phyloP scores from a whole-genome alignment of 1,140 invertebrate species.

The Archegozetes longisetosus region DNA sequence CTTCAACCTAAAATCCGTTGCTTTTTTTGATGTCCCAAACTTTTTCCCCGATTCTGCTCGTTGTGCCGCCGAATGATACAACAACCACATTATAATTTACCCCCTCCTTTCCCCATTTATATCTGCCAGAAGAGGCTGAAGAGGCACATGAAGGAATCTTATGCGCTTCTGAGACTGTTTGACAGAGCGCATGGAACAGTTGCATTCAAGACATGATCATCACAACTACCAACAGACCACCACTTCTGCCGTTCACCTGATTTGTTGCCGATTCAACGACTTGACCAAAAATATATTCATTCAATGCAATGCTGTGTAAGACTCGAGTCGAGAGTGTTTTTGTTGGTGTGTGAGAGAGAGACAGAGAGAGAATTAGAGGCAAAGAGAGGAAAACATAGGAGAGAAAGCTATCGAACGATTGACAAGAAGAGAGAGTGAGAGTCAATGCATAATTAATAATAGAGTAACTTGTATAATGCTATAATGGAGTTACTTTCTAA shows the following conservation, averaged over 20 bases:
- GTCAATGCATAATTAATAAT: not conserved
- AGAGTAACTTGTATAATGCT: not conserved
- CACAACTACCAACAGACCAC: not conserved
- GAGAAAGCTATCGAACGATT: no score
- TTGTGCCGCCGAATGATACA: not conserved
- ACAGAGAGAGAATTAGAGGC: not conserved
- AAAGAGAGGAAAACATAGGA: no score
- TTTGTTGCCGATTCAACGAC: not conserved
- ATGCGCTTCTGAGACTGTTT: not conserved
- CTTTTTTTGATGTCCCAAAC: not conserved
- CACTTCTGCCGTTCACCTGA: not conserved
- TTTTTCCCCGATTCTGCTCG: constrained; percentile 1
- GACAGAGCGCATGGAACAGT: not conserved
- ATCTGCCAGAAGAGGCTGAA: not conserved
- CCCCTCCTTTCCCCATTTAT: not conserved
- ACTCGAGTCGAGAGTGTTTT: not conserved
- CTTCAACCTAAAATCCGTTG: not conserved
- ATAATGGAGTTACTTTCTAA: no score
- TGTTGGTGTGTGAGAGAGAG: not conserved
- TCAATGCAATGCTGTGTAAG: not conserved
- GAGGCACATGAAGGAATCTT: not conserved
- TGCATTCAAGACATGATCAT: not conserved
- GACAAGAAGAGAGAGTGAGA: no score
- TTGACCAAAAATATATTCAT: not conserved
- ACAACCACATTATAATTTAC: constrained; percentile 5